These are phyloP conservation scores for Drepanosiphum platanoidis DNA, from an alignment of 2,888 invertebrate species.

Conservation along the genomic window DNA sequence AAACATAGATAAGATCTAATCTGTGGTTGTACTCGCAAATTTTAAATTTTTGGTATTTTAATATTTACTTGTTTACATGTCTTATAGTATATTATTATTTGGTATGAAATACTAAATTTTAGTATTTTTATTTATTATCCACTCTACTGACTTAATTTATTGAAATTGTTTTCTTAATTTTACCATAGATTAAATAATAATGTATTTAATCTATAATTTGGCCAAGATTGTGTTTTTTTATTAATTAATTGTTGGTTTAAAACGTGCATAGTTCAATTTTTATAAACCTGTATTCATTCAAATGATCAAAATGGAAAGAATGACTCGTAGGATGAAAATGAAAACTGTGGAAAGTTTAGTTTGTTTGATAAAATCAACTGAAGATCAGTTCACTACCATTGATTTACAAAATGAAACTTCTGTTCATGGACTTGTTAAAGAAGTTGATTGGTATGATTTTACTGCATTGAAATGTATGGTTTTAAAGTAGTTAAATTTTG, in stretches of 20 bases:
- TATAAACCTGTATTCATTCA: background rate
- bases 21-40: too few relatives aligned
- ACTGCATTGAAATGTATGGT: background rate
- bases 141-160: too few relatives aligned
- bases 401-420: slow-evolving; percentile 62
- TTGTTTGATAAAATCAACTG: slow-evolving; percentile 60
- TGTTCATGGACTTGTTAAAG: slow-evolving; percentile 54
- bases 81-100: too few relatives aligned
- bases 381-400: slow-evolving; percentile 47
- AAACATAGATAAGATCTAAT: too few relatives aligned
- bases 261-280: background rate
- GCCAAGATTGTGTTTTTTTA: too few relatives aligned
- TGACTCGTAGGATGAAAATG: slow-evolving; percentile 41
- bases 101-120: too few relatives aligned
- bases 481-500: slow-evolving; percentile 10
- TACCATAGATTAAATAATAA: too few relatives aligned
- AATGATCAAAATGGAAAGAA: slow-evolving; percentile 6
- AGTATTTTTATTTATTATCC: too few relatives aligned
- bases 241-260: background rate
- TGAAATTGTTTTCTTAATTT: too few relatives aligned
- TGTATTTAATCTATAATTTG: too few relatives aligned
- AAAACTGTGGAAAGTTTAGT: slow-evolving; percentile 58
- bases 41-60: too few relatives aligned
- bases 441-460: slow-evolving; percentile 60
- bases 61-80: too few relatives aligned